Base-by-base conservation (phyloP, 2,797 vertebrate genomes). In the Aselliscus stoliczkanus region DNA sequence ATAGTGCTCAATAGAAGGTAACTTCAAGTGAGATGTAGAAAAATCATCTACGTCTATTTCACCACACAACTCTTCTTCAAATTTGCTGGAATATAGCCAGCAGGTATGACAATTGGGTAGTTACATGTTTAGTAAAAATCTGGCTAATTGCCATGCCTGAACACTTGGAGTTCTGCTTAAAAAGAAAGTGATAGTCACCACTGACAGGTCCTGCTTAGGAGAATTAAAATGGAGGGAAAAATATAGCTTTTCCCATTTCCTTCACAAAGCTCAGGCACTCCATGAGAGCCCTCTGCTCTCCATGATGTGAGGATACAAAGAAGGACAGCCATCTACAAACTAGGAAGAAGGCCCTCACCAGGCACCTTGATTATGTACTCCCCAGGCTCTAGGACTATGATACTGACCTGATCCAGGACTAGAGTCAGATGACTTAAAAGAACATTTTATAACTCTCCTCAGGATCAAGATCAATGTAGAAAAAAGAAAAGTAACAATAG, bases 381-480 rank as follows among this genome's bases (percentile, higher is more conserved):
- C 47, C 47, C 47, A 3, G 14, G 13, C 13, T 50, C 47, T 14
- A 50, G 47, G 47, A 15, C 13, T 50, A 50, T 97, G 75, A 96
- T 96, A 97, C 94, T 94, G 96, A 97, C 95, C 92, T 97, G 93
- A 90, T 97, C 95, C 95, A 86, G 76, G 94, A 97, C 95, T 96
- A 96, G 73, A 97, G 83, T 97, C 96, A 97, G 88, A 95, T 84
- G 88, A 90, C 93, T 97, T 97, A 95, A 97, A 97, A 98, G 96
- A 95, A 96, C 95, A 97, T 94, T 97, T 97, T 94, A 69, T 94
- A 96, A 96, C 96, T 96, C 90, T 94, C 67, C 94, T 98, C 91
- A 97, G 88, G 92, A 95, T 96, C 96, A 96, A 97, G 94, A 97
- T 97, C 96, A 97, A 96, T 96, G 90, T 86, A 94, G 44, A 47